Evolutionary conservation across 2,113 vertebrate species (phyloP).

Genomic region (Corvus cornix): DNA sequence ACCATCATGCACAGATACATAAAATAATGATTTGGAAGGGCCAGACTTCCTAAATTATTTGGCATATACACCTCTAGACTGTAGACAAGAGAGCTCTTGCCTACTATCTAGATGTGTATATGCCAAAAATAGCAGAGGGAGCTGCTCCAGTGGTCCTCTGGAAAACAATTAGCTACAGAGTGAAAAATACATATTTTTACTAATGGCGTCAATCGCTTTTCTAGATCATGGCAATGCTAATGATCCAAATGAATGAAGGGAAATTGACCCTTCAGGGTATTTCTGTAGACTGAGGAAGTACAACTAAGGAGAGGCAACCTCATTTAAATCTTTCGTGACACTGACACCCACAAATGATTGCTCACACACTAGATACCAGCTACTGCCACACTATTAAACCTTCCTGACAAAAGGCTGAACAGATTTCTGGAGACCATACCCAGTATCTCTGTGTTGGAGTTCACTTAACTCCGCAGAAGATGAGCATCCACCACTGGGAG

Average conservation of each 20-base stretch:
- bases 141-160: not conserved
- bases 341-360: rapidly evolving
- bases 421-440: not conserved
- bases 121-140: not conserved
- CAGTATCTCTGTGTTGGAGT: not conserved
- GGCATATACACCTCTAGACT: not conserved
- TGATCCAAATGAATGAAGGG: not conserved
- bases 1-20: not conserved
- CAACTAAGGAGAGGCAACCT: not conserved
- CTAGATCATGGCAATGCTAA: not conserved
- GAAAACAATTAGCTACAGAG: not conserved
- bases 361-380: not conserved
- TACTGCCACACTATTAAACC: not conserved
- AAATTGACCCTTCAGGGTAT: not conserved
- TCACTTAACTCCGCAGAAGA: not conserved
- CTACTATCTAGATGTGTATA: not conserved
- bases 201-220: not conserved
- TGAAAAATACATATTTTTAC: not conserved
- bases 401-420: not conserved
- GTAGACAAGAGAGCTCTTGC: not conserved
- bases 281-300: not conserved
- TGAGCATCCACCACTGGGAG: not conserved
- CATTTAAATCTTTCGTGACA: not conserved
- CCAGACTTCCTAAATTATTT: not conserved
- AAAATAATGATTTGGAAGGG: not conserved